Evolutionary conservation across 1,140 invertebrate species (phyloP), one percentile per base, ranked within the genome.

Genomic region (Drosophila paulistorum): DNA sequence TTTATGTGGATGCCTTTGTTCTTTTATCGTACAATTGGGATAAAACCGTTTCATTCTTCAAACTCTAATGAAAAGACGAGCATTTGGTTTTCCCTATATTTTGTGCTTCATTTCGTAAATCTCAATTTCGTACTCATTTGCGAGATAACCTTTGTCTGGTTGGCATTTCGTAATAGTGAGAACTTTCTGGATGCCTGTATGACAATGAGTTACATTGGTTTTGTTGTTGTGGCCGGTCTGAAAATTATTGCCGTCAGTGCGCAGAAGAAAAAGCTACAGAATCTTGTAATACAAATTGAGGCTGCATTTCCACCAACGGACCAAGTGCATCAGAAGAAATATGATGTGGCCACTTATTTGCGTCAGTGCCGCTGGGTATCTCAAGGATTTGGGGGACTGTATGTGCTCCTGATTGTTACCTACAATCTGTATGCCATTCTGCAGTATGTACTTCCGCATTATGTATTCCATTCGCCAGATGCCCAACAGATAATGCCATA

Each of bases 171-270:
- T 1, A 51, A 51, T 51, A 60, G 35, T 2, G 73, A 75, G n/a
- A 65, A 82, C 39, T 89, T 90, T 5, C 20, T 89, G 7, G 76
- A 89, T 1, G 74, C 76, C 45, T 85, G 74, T 17, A 82, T 85
- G 79, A 76, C 78, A 7, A 61, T 80, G 42, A 62, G 71, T 10
- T 90, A 89, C 39, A 76, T 85, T 7, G 87, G 71, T 9, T 91
- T 82, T 20, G 63, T 77, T 0, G 6, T 60, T 11, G 79, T 87
- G 3, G 89, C 81, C 0, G 54, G 64, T 4, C 33, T 79, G 0
- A 91, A 91, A 67, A 78, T 90, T 37, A n/a, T 68, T 1, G 79
- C 67, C 4, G 75, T 91, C 10, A 65, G 69, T 35, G 45, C 17
- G 17, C n/a, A 73, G 77, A 35, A 78, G 74, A 20, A 13, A 33